A percentile compares a stretch with the other conserved stretches of the same genome.
These are phyloP conservation scores for Cheilosia impressa DNA, from an alignment of 2,888 invertebrate species.

Conservation along the genomic window DNA sequence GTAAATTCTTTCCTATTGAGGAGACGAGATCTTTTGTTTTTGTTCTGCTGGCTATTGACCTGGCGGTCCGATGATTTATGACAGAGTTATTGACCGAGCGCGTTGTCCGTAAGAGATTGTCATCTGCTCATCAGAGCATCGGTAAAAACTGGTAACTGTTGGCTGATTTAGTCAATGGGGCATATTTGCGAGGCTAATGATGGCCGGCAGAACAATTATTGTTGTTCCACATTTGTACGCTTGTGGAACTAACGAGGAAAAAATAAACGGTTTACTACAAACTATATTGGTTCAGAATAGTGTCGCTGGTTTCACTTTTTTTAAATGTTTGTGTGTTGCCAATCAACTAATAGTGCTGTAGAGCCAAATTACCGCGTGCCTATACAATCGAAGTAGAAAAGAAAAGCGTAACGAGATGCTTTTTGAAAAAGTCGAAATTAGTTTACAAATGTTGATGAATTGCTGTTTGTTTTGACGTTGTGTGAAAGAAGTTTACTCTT, in stretches of 20 bases:
- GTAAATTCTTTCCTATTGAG: slow-evolving; percentile 37
- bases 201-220: slow-evolving; percentile 5
- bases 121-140: background rate
- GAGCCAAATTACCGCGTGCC: slow-evolving; percentile 8
- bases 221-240: slow-evolving; percentile 18
- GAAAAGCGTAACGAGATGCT: slow-evolving; percentile 50
- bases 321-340: slow-evolving; percentile 20
- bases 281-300: slow-evolving; percentile 27
- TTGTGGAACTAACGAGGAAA: background rate
- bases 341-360: background rate
- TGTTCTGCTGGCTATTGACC: slow-evolving; percentile 49
- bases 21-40: slow-evolving; percentile 34
- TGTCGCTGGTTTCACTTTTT: slow-evolving; percentile 45
- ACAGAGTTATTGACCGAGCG: slow-evolving; percentile 3
- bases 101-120: slow-evolving; percentile 8
- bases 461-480: background rate
- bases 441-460: slow-evolving; percentile 16
- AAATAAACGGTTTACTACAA: slow-evolving; percentile 13
- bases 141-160: slow-evolving; percentile 10
- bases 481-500: too few relatives aligned
- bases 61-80: slow-evolving; percentile 48
- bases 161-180: background rate
- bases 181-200: slow-evolving; percentile 18
- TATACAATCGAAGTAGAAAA: slow-evolving; percentile 30
- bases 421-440: slow-evolving; percentile 36